phyloP scores from a whole-genome alignment of 2,113 vertebrate species.

The Cyanoderma ruficeps region DNA sequence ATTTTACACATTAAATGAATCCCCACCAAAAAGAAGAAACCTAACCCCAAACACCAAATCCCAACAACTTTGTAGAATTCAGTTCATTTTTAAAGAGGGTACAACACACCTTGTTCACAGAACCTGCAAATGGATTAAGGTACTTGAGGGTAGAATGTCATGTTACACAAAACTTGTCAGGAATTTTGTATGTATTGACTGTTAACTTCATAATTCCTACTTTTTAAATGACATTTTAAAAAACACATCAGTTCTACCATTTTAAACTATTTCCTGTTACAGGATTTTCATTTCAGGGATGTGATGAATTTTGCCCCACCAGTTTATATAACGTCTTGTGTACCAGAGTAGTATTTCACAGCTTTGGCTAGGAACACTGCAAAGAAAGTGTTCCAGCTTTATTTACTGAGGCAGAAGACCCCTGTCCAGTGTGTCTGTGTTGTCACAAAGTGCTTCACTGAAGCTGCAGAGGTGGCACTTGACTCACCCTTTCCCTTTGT shows the following conservation, averaged over 20 bases:
- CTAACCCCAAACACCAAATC: neutral
- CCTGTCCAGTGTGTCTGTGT: neutral
- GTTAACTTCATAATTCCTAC: neutral
- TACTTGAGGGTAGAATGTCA: neutral
- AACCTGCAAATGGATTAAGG: neutral
- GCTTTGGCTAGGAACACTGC: neutral
- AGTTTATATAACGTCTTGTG: neutral
- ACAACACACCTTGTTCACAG: neutral
- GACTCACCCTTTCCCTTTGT: slow-evolving; percentile 86
- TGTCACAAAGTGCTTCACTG: neutral
- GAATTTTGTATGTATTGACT: neutral
- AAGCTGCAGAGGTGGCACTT: neutral
- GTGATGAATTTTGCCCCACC: neutral
- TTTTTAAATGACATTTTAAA: neutral
- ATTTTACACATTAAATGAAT: neutral
- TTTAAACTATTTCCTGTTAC: neutral
- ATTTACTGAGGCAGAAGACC: neutral
- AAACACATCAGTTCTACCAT: neutral
- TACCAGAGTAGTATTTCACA: neutral
- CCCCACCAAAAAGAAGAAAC: neutral
- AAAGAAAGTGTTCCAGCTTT: neutral
- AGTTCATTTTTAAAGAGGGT: neutral
- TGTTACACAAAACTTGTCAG: neutral
- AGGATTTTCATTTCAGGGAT: neutral
- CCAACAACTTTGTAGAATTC: neutral